A percentile compares a stretch with the other conserved stretches of the same genome.
phyloP scores from a whole-genome alignment of 2,888 invertebrate genomes.

The Chelonus formosanus region DNA sequence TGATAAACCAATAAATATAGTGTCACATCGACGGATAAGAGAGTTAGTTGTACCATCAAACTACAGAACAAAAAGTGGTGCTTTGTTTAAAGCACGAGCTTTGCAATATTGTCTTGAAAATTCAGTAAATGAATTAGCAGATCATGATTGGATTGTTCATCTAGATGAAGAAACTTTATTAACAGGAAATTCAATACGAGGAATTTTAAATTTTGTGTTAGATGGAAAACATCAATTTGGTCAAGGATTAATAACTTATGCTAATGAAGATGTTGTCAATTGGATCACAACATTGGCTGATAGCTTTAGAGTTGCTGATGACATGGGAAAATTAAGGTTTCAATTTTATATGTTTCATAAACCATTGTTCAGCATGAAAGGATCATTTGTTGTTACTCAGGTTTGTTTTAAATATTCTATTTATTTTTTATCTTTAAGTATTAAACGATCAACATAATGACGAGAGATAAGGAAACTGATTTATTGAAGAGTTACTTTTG shows the following conservation, averaged over 20 bases:
- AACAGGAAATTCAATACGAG: constrained; percentile 89
- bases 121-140: constrained; percentile 83
- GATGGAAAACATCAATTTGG: constrained; percentile 96
- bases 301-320: constrained; percentile 94
- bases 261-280: constrained; percentile 95
- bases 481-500: too few relatives aligned
- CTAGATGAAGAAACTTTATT: constrained; percentile 95
- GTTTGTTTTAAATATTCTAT: constrained; percentile 63
- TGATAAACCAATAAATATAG: constrained; percentile 82
- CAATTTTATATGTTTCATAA: constrained; percentile 94
- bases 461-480: too few relatives aligned
- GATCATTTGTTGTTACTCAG: constrained; percentile 96
- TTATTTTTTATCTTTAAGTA: too few relatives aligned
- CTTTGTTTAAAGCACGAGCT: constrained; percentile 93
- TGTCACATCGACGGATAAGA: constrained; percentile 81
- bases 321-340: constrained; percentile 94
- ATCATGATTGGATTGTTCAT: constrained; percentile 97
- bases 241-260: constrained; percentile 95
- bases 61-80: constrained; percentile 90
- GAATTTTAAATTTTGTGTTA: constrained; percentile 91
- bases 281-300: constrained; percentile 97
- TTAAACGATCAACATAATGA: too few relatives aligned
- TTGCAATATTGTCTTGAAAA: constrained; percentile 95
- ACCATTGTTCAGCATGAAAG: constrained; percentile 97
- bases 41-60: constrained; percentile 88